phyloP scores from a whole-genome alignment of 1,140 invertebrate genomes.

The Polypedilum pembai region DNA sequence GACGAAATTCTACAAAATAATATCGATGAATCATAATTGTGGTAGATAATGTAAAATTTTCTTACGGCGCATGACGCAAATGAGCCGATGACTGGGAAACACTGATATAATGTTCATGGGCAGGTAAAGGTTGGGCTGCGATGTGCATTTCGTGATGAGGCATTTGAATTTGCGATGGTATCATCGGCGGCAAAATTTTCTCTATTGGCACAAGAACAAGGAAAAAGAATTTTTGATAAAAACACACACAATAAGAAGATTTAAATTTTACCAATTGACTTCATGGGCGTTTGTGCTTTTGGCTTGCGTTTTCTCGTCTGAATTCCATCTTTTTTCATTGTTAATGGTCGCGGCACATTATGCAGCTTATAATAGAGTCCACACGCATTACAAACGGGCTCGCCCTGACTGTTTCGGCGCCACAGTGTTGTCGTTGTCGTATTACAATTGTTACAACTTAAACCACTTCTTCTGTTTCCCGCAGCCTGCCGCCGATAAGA shows the following conservation, averaged over 20 bases:
- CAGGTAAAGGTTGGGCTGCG: conserved; percentile 25
- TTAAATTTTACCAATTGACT: neutral
- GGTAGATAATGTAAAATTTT: neutral
- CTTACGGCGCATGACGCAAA: conserved; percentile 32
- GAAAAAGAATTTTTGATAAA: conserved; percentile 1
- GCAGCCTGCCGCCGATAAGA: conserved; percentile 48
- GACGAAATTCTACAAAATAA: conserved; percentile 4
- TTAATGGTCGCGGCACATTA: conserved; percentile 75
- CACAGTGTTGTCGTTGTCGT: conserved; percentile 80
- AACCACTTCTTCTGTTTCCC: conserved; percentile 63
- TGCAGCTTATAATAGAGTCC: conserved; percentile 87
- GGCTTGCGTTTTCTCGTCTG: conserved; percentile 88
- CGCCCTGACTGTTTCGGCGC: conserved; percentile 76
- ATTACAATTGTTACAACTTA: conserved; percentile 80
- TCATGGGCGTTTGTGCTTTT: conserved; percentile 46
- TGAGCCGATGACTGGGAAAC: conserved; percentile 39
- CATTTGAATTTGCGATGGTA: conserved; percentile 30
- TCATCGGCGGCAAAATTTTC: conserved; percentile 29
- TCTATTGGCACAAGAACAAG: conserved; percentile 16
- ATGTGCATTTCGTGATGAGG: conserved; percentile 29
- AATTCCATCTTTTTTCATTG: conserved; percentile 95
- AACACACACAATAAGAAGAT: neutral
- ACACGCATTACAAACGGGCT: conserved; percentile 83
- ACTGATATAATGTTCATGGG: conserved; percentile 34
- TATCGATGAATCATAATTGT: neutral